Base-by-base conservation (phyloP, 2,888 invertebrate species). In the Chloroclysta siterata region DNA sequence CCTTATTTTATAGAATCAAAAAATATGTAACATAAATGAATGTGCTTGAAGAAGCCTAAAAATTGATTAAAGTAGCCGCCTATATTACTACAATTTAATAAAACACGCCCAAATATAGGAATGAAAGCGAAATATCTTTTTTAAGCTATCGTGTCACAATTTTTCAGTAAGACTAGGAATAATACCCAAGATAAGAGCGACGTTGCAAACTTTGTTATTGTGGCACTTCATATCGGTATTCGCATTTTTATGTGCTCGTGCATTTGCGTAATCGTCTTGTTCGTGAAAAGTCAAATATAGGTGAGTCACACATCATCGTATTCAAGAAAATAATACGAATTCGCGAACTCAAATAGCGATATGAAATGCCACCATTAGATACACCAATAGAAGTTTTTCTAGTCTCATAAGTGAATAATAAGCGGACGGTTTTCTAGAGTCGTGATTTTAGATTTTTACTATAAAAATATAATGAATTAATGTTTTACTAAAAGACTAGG, bases 111-210 rank as follows among this genome's bases (percentile, higher is more conserved):
- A 60, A 53, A 68, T 17, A 56, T 57, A 69, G 69, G 71, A 74
- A 72, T 72, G 67, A 70, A 71, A 68, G 69, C 65, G 63, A 73
- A 63, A 63, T 63, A 56, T 60, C 68, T 57, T 51, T n/a, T 22
- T 28, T 28, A 48, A 28, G 28, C n/a, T 3, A 53, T 46, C 51
- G 42, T 48, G 13, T 33, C 17, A 62, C 54, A 60, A 58, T 36
- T 46, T 50, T 54, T 51, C 59, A 71, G 36, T 51, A 53, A 15
- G n/a, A 58, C 42, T 53, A 56, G 17, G 4, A 22, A 44, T 36
- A 58, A 33, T 50, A 52, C 33, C 44, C 41, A 53, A 63, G 33
- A 63, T 61, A 62, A 72, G 39, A 72, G 72, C 73, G 68, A 68
- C 66, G 70, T 74, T 72, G 69, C 72, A 71, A 65, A 56, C 33